phyloP scores from a whole-genome alignment of 2,113 vertebrate species.

The Marmota monax region DNA sequence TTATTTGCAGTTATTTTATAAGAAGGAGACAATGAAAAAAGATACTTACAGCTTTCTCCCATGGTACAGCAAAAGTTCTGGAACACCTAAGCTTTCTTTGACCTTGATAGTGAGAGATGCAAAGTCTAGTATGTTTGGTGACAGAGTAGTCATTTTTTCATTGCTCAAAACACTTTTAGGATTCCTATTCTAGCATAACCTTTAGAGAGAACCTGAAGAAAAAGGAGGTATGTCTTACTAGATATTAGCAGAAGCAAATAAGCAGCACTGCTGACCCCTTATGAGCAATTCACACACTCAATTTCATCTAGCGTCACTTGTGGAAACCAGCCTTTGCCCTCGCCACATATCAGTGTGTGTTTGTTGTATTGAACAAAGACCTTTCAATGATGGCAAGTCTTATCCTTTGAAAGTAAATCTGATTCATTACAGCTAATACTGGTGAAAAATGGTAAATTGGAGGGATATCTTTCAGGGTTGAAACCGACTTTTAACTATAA shows the following conservation, averaged over 20 bases:
- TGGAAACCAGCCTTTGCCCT: background rate
- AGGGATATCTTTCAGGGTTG: background rate
- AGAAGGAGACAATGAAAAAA: background rate
- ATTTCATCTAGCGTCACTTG: too few relatives aligned
- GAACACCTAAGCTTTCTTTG: background rate
- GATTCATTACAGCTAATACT: background rate
- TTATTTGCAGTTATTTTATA: background rate
- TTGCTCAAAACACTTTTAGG: background rate
- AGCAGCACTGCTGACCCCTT: background rate
- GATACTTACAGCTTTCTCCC: background rate
- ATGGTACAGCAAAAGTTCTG: background rate
- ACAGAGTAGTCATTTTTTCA: background rate
- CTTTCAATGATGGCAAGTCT: background rate
- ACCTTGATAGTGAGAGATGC: background rate
- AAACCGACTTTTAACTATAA: background rate
- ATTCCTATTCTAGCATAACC: background rate
- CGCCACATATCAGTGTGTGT: rapidly evolving
- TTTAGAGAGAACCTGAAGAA: background rate
- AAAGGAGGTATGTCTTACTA: background rate
- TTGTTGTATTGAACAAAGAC: background rate
- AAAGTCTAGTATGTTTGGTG: background rate
- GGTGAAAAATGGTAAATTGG: constrained; percentile 17
- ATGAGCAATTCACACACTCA: rapidly evolving
- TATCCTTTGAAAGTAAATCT: constrained; percentile 36
- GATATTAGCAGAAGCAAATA: background rate